Evolutionary conservation across 2,797 vertebrate species (phyloP).

Genomic region (Sebastes variabilis): DNA sequence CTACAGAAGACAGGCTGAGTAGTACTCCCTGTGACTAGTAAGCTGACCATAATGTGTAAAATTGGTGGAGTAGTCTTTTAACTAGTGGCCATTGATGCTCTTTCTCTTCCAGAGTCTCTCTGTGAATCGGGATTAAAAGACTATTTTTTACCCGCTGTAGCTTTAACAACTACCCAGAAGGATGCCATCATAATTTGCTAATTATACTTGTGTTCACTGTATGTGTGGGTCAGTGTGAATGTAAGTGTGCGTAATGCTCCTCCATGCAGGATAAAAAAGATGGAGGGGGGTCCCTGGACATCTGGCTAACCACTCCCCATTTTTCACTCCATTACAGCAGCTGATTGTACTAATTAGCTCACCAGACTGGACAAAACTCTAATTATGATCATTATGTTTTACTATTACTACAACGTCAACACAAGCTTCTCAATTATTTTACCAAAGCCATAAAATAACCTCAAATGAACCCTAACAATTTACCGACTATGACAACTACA

Average conservation of each 20-base stretch:
- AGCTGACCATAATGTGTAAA: too few relatives aligned
- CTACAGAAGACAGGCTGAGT: too few relatives aligned
- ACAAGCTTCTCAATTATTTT: not conserved
- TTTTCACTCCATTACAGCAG: constrained; percentile 14
- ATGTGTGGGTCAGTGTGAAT: not conserved
- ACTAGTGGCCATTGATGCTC: not conserved
- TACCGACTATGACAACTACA: not conserved
- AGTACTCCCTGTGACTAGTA: too few relatives aligned
- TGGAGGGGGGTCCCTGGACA: constrained; percentile 18
- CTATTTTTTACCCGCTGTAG: not conserved
- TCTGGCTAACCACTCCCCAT: constrained; percentile 36
- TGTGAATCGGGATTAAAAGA: not conserved
- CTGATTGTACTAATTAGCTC: constrained; percentile 31
- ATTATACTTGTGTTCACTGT: not conserved
- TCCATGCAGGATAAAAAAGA: constrained; percentile 32
- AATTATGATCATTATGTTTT: constrained; percentile 1
- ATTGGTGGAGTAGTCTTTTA: not conserved
- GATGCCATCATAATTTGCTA: not conserved
- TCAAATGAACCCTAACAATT: not conserved
- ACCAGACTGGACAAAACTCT: constrained; percentile 21
- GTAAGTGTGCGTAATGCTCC: not conserved
- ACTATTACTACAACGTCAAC: not conserved
- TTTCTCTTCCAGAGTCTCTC: not conserved
- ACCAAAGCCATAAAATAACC: not conserved
- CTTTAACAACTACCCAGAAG: not conserved